phyloP scores from a whole-genome alignment of 2,797 vertebrate species.

The Leucoraja ocellata region DNA sequence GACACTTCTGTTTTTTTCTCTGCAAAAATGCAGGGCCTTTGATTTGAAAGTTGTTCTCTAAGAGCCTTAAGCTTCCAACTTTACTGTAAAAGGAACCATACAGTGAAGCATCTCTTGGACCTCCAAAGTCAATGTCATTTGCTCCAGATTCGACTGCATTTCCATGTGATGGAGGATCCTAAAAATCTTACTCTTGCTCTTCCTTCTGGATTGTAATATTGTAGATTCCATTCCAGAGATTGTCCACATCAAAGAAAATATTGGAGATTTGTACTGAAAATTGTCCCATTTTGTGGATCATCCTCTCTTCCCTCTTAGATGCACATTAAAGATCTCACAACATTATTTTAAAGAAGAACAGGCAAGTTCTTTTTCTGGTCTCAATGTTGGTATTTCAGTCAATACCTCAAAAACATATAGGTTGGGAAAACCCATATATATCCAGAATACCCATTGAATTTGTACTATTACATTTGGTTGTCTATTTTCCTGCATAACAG shows the following conservation, averaged over 20 bases:
- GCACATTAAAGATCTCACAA: neutral
- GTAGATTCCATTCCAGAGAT: neutral
- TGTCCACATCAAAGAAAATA: neutral
- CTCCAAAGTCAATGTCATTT: too few species aligned
- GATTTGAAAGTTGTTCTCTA: neutral
- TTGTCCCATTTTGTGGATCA: neutral
- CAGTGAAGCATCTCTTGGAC: too few species aligned
- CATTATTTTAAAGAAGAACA: neutral
- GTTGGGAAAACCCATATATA: neutral
- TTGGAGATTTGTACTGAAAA: neutral
- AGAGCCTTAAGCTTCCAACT: neutral
- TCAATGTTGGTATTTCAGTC: neutral
- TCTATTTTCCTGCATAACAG: neutral
- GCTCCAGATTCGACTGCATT: too few species aligned
- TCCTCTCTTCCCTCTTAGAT: neutral
- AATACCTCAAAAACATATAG: neutral
- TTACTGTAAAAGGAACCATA: too few species aligned
- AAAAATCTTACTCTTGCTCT: too few species aligned
- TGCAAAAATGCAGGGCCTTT: neutral
- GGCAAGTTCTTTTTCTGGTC: neutral
- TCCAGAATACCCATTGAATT: too few species aligned
- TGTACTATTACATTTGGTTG: neutral
- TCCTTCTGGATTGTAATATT: too few species aligned
- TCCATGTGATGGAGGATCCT: too few species aligned
- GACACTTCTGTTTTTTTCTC: neutral